These are phyloP conservation scores for Sigmodon hispidus DNA, from an alignment of 2,113 vertebrate genomes.

Conservation along the genomic window DNA sequence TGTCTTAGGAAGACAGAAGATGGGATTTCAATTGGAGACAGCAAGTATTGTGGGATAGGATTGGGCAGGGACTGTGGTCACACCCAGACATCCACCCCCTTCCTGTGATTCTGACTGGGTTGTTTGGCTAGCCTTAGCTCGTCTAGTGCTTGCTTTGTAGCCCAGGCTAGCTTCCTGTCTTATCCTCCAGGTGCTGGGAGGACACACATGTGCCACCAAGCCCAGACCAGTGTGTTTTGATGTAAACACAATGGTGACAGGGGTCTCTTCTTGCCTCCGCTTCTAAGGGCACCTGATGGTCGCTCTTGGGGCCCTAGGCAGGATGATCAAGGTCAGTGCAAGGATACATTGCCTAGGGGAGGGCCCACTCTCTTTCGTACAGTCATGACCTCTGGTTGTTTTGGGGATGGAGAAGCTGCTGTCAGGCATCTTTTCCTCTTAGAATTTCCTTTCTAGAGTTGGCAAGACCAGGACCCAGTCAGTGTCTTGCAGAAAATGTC, in stretches of 20 bases:
- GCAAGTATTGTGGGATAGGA: background rate
- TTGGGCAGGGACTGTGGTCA: background rate
- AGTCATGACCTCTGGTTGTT: background rate
- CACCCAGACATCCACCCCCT: background rate
- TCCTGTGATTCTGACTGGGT: background rate
- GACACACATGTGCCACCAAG: background rate
- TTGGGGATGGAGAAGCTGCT: background rate
- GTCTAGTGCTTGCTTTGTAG: background rate
- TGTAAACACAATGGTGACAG: background rate
- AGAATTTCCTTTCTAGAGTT: slow-evolving; percentile 16
- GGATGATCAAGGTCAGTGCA: background rate
- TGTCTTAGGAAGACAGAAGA: background rate
- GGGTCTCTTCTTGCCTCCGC: background rate
- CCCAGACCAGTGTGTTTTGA: background rate
- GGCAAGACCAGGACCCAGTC: background rate
- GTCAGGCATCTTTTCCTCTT: background rate
- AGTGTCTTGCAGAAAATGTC: background rate
- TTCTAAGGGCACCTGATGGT: slow-evolving; percentile 76
- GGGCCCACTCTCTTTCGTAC: background rate
- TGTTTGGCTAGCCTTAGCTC: background rate
- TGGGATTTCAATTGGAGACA: background rate
- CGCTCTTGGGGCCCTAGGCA: slow-evolving; percentile 79
- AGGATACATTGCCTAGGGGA: background rate
- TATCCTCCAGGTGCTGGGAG: background rate
- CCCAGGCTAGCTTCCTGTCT: background rate